Percentiles rank a stretch among this genome's conserved stretches.
Conservation (phyloP, 2,888 invertebrate genomes). For the Stenichneumon culpator region DNA sequence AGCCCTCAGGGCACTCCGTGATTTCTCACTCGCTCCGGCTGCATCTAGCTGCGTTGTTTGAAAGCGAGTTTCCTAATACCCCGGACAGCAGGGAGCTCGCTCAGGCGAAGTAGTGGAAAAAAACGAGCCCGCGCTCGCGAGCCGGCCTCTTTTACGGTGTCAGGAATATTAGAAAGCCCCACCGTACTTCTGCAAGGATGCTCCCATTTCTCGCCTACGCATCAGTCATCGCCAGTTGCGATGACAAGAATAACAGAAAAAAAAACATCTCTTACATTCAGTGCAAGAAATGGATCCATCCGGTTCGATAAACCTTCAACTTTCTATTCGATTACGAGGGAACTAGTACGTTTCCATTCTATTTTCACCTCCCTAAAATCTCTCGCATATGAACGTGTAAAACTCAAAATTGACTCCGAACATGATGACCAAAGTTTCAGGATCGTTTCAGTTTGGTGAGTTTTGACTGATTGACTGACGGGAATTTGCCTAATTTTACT, state of each 20-base stretch:
- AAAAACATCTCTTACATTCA: neutral
- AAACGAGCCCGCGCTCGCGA: conserved; percentile 35
- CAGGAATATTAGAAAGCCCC: conserved; percentile 50
- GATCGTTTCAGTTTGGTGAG: neutral
- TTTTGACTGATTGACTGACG: conserved; percentile 37
- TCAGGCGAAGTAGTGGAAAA: conserved; percentile 24
- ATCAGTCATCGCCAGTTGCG: conserved; percentile 27
- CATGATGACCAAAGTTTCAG: neutral
- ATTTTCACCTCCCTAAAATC: no score
- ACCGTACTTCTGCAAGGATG: conserved; percentile 9
- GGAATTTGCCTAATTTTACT: conserved; percentile 75
- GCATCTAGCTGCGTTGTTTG: conserved; percentile 56
- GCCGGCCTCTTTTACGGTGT: conserved; percentile 42
- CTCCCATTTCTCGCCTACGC: conserved; percentile 39
- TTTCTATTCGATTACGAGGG: neutral
- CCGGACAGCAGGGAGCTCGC: conserved; percentile 68
- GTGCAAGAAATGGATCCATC: neutral
- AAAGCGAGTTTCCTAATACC: conserved; percentile 78
- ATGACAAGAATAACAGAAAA: neutral
- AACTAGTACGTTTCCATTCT: neutral
- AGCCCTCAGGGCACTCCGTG: conserved; percentile 77
- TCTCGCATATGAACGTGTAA: neutral
- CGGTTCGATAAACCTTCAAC: neutral
- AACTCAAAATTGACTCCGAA: neutral
- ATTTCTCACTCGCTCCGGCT: conserved; percentile 70